These are phyloP conservation scores for Spea multiplicata DNA, from an alignment of 2,113 vertebrate genomes.

Conservation along the genomic window DNA sequence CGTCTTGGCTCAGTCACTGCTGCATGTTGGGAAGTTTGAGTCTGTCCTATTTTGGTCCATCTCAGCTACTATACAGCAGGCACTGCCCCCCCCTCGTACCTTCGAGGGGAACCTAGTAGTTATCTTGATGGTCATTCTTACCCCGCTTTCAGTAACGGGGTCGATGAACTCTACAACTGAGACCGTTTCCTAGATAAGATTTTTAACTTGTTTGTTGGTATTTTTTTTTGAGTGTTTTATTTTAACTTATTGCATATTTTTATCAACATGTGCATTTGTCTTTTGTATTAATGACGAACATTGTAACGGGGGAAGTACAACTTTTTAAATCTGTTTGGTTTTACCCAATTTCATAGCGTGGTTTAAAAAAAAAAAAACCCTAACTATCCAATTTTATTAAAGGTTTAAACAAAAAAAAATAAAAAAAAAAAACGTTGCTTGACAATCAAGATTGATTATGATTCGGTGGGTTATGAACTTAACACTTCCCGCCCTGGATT, in stretches of 20 bases:
- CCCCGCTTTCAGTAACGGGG: neutral
- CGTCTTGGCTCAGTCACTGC: neutral
- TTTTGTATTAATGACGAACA: conserved; percentile 16
- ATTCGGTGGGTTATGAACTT: neutral
- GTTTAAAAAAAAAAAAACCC: too few species aligned
- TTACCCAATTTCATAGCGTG: too few species aligned
- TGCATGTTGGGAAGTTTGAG: neutral
- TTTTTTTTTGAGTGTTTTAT: conserved; percentile 18
- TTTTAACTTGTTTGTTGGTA: neutral
- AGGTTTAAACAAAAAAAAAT: neutral
- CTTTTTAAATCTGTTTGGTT: too few species aligned
- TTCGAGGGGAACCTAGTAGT: neutral
- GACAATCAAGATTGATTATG: neutral
- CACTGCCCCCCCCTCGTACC: neutral
- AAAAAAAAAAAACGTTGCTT: neutral
- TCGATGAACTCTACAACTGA: neutral
- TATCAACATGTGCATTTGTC: conserved; percentile 10
- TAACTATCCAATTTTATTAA: neutral
- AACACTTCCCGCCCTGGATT: neutral
- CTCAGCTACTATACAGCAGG: conserved; percentile 1
- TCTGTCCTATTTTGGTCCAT: neutral
- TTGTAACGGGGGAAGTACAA: neutral
- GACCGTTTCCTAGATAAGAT: neutral
- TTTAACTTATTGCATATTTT: conserved; percentile 45
- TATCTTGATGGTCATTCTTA: too few species aligned